Evolutionary conservation across 2,113 vertebrate genomes (phyloP).

Genomic region (Bufo bufo): DNA sequence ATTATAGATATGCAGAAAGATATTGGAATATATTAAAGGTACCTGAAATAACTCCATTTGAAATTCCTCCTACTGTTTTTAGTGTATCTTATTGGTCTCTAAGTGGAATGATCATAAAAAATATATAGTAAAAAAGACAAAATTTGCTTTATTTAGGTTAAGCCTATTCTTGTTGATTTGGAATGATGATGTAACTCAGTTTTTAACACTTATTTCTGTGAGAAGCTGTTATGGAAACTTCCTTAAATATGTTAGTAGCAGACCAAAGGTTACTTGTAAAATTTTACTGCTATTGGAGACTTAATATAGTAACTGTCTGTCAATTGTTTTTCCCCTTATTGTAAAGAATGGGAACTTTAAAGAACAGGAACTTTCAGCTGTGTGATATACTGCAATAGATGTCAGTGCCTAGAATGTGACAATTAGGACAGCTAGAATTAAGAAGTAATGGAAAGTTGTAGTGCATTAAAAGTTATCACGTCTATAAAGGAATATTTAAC

Average conservation of each 20-base stretch:
- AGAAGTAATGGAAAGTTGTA: constrained; percentile 26
- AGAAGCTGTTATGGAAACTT: background rate
- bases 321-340: background rate
- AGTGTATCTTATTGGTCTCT: background rate
- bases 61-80: background rate
- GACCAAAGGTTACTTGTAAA: background rate
- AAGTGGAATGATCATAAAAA: background rate
- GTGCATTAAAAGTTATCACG: constrained; percentile 27
- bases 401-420: background rate
- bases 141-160: background rate
- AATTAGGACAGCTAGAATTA: constrained; percentile 5
- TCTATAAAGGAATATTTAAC: constrained; percentile 13
- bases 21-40: background rate
- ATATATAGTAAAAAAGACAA: background rate
- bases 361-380: background rate
- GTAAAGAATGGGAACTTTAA: background rate
- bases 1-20: too few relatives aligned
- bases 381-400: background rate
- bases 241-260: background rate
- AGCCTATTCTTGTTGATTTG: background rate
- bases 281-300: background rate
- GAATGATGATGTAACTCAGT: background rate
- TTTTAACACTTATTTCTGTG: constrained; percentile 9
- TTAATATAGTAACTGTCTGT: background rate
- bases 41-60: background rate